Evolutionary conservation across 2,113 vertebrate species (phyloP), one percentile per base, ranked within the genome.

Genomic region (Ellobius talpinus): DNA sequence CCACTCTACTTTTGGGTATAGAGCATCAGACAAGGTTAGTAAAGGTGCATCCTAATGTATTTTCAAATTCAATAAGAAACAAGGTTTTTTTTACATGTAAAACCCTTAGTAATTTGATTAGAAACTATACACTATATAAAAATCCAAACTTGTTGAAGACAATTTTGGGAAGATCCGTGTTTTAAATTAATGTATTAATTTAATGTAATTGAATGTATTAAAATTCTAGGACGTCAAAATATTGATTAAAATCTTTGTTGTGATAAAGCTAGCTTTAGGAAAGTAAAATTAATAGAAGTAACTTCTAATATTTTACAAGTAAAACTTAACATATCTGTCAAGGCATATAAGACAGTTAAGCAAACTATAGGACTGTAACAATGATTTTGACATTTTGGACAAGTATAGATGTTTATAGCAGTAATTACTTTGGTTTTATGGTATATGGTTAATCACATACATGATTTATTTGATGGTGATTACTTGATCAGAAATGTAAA

Each of bases 271-370:
- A 50, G 14, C 42, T 84, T 91, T 42, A 89, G 52, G 21, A 31
- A 96, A 91, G 12, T 42, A 13, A 84, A 85, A 47, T 77, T 84
- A 76, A 87, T 61, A 95, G 93, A 94, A 96, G 68, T 29, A 86
- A 77, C n/a, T 87, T 82, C 66, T 76, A 84, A 87, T 72, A 65
- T 92, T 72, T 82, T 94, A 58, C 73, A 90, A 55, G 63, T 89
- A 93, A 95, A 81, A 95, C 10, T 74, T 79, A 45, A 84, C 36
- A 39, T 26, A 76, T 76, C 79, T 76, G 58, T 77, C 29, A 91
- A 97, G 26, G 39, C 26, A 86, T 39, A 77, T 6, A 92, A 72
- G 26, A 47, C 68, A 95, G 65, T 93, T 77, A 87, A 87, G 68
- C 33, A 92, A 81, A 91, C 55, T 92, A 87, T 93, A 87, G 47